Base-by-base conservation (phyloP, 2,113 vertebrate species). In the Ascaphus truei region DNA sequence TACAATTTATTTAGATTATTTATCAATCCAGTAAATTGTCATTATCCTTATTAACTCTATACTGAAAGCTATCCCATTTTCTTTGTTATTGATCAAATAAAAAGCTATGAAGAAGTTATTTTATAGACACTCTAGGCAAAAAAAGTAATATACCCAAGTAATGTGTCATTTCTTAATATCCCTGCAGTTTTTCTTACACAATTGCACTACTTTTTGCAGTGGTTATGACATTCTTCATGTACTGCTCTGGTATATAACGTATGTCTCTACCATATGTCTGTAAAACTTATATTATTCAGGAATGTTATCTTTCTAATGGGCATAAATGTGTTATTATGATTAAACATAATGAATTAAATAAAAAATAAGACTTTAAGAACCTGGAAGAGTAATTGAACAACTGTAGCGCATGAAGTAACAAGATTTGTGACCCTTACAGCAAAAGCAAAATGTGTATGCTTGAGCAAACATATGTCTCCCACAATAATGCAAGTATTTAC, bases 381-480 rank as follows among this genome's bases (percentile, higher is more conserved):
- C 13, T 63, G 30, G 23, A 30, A 51, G 36, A 63, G 30, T 63
- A 63, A 63, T 63, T 63, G 43, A 25, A 51, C 50, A 29, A 50
- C 61, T 63, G 30, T 43, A 63, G 45, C 26, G 45, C 36, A 51
- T 9, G 33, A 63, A 50, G 48, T 66, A 62, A 62, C 59, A 55
- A 29, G 63, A 41, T 55, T 41, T 55, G 34, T 55, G 34, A 27
- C 18, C 51, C 51, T 41, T 22, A 30, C 23, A 55, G 63, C 26
- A 25, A 64, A 37, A 64, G 51, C 50, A 15, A 30, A 45, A 41
- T 66, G 18, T 37, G 55, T 55, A 55, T 55, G 25, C 48, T 66
- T 55, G 25, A 66, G 63, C n/a, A 55, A 66, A 43, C 63, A 66
- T 66, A 66, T 66, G 50, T 55, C 50, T 66, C 31, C 41, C 34